These are phyloP conservation scores for Pollenia amentaria DNA, from an alignment of 2,888 invertebrate species.

Conservation along the genomic window DNA sequence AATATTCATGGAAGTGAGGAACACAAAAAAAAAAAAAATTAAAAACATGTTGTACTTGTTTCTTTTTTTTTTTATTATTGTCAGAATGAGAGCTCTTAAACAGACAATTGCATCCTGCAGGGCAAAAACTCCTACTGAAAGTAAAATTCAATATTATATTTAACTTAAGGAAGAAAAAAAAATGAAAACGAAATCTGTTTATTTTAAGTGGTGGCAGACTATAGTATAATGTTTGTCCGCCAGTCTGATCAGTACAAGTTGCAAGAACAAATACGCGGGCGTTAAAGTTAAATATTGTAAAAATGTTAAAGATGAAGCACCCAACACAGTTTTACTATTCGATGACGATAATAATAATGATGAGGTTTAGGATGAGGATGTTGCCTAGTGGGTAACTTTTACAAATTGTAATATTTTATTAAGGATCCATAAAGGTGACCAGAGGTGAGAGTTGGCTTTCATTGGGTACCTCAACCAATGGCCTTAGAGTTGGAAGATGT, in stretches of 20 bases:
- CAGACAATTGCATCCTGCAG: constrained; percentile 83
- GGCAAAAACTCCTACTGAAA: constrained; percentile 78
- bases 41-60: constrained; percentile 66
- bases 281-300: constrained; percentile 61
- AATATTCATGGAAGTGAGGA: constrained; percentile 20
- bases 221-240: not conserved
- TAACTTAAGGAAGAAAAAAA: constrained; percentile 20
- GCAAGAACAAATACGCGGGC: constrained; percentile 70
- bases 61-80: constrained; percentile 62
- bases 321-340: constrained; percentile 43
- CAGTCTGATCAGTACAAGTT: constrained; percentile 32
- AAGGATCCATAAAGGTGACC: constrained; percentile 45
- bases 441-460: not conserved
- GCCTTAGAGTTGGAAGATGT: too few relatives aligned
- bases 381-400: constrained; percentile 47
- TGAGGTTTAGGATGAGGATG: constrained; percentile 23
- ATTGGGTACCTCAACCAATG: too few relatives aligned
- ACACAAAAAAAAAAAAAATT: not conserved
- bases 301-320: constrained; percentile 49
- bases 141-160: constrained; percentile 72
- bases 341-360: constrained; percentile 46
- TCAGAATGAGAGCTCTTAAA: constrained; percentile 78
- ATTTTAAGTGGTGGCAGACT: not conserved
- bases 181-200: constrained; percentile 2
- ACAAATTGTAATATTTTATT: constrained; percentile 55